Conservation (phyloP, 35 echinoderm and acorn worm species). For the Acanthaster planci region DNA sequence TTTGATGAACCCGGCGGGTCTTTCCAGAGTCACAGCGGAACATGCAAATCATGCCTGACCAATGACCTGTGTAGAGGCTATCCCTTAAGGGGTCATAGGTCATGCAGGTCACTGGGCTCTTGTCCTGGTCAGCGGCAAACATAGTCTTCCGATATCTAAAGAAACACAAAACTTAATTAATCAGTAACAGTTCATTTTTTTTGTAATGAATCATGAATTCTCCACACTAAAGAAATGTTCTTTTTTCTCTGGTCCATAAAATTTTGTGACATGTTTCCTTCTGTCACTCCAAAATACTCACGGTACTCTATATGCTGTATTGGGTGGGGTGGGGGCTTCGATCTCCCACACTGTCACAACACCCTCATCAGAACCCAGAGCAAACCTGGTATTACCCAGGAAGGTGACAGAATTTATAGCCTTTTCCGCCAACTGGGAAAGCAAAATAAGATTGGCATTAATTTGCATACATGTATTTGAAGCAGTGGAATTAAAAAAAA, state of each 20-base stretch:
- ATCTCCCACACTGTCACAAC: constrained; percentile 43
- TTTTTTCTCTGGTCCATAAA: too few relatives aligned
- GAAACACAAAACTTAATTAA: not conserved
- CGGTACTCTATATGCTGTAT: constrained; percentile 8
- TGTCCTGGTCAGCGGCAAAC: not conserved
- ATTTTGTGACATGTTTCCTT: too few relatives aligned
- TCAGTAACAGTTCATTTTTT: too few relatives aligned
- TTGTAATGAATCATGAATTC: too few relatives aligned
- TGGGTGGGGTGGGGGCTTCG: constrained; percentile 12
- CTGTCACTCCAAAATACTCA: too few relatives aligned
- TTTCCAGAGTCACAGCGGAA: constrained; percentile 32
- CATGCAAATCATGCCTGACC: constrained; percentile 18
- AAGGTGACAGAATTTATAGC: constrained; percentile 50
- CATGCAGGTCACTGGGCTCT: constrained; percentile 50
- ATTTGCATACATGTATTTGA: not conserved
- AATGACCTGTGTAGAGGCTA: constrained; percentile 50
- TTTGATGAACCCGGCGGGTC: not conserved
- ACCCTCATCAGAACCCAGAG: constrained; percentile 47
- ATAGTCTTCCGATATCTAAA: constrained; percentile 18
- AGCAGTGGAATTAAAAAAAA: not conserved
- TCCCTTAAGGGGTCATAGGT: constrained; percentile 38
- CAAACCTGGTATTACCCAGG: constrained; percentile 38
- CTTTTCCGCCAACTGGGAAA: constrained; percentile 34
- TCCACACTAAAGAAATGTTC: too few relatives aligned
- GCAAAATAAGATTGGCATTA: not conserved